Base-by-base conservation (phyloP, 2,888 invertebrate genomes). In the Neoascia interrupta region DNA sequence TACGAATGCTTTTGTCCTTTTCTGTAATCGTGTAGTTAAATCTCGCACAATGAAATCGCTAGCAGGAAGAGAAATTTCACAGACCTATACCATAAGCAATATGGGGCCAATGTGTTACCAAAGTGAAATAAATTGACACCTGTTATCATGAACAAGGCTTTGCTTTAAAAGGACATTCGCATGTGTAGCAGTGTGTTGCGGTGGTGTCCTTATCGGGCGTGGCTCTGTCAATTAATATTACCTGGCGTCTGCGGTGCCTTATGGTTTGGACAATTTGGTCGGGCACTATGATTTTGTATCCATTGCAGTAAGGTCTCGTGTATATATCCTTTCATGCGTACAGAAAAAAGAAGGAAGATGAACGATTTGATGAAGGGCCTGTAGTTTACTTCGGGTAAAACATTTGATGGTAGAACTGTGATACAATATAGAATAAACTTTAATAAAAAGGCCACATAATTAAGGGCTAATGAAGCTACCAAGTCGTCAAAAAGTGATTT, bases 121-220 rank as follows among this genome's bases (percentile, higher is more conserved):
- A 54, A 43, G 72, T 66, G 47, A 61, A 76, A 60, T 51, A 73
- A 79, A 73, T 60, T 73, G 79, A 79, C 79, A 79, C 79, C 60
- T 79, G 79, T 56, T 73, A 79, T 79, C 79, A 56, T 18, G 34
- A 43, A 79, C 72, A 66, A 13, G 58, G 51, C 45, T 51, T 36
- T 53, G 63, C 76, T 76, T 16, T 34, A 76, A 72, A 76, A 70
- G 76, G 72, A 70, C 45, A 54, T 63, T n/a, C n/a, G n/a, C n/a
- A 23, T 61, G 39, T 66, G 43, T 37, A 18, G 19, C 36, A 47
- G 21, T 41, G 26, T 51, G 56, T 28, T 37, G 36, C 28, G 36
- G 34, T 21, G 16, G 34, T 41, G 28, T 51, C 72, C 70, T 64
- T 64, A 76, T 64, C 58, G 72, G 76, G 76, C 39, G 70, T 64